Conservation (phyloP, 1,140 invertebrate species). For the Drosophila fuyamai region DNA sequence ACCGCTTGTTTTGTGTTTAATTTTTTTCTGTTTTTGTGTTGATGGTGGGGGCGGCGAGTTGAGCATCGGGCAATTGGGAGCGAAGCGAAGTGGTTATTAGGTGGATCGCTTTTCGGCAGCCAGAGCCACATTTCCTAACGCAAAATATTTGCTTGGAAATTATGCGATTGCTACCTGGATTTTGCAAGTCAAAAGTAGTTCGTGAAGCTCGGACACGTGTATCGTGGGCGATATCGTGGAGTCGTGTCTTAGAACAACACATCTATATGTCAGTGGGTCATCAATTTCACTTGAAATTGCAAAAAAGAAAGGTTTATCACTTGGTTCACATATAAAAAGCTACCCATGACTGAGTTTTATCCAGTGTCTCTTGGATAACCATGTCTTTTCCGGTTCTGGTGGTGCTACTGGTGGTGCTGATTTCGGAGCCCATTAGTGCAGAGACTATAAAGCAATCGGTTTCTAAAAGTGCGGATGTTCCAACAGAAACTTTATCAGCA, state of each 20-base stretch:
- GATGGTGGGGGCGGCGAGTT: background rate
- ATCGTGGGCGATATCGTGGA: conserved; percentile 2
- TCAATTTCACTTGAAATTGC: conserved; percentile 2
- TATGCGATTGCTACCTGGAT: conserved; percentile 40
- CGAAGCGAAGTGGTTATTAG: conserved; percentile 61
- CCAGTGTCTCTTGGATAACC: conserved; percentile 4
- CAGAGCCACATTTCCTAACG: conserved; percentile 61
- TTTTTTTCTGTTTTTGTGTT: background rate
- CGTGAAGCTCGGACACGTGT: conserved; percentile 10
- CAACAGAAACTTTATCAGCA: background rate
- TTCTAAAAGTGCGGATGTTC: background rate
- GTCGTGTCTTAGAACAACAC: conserved; percentile 22
- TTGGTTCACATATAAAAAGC: conserved; percentile 17
- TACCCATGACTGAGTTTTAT: background rate
- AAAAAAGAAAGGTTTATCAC: background rate
- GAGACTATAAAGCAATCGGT: background rate
- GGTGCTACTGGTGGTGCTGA: background rate
- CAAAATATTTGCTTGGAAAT: conserved; percentile 53
- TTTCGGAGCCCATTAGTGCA: background rate
- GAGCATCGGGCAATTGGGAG: conserved; percentile 15
- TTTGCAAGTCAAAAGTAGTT: conserved; percentile 18
- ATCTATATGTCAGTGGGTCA: background rate
- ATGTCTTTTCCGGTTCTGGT: conserved; percentile 19
- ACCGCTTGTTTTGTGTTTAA: conserved; percentile 34
- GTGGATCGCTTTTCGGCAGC: conserved; percentile 55